These are phyloP conservation scores for Enteromius trimaculatus DNA, from an alignment of 2,797 vertebrate species.

Conservation along the genomic window DNA sequence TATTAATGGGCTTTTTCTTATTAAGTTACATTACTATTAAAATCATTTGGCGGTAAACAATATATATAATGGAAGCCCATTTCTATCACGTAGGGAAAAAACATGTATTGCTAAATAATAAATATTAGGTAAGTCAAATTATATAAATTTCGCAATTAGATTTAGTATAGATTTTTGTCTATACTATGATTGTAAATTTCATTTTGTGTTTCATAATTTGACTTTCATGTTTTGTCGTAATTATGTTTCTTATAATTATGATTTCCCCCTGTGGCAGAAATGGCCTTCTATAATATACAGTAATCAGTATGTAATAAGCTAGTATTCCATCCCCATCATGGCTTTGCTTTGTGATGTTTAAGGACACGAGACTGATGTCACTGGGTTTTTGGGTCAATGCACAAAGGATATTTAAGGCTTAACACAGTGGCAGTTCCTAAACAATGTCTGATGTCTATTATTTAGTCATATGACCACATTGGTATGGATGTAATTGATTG, in stretches of 20 bases:
- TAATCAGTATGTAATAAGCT: neutral
- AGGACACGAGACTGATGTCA: neutral
- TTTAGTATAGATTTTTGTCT: neutral
- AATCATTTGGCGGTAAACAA: neutral
- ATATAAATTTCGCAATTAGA: neutral
- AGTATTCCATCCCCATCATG: neutral
- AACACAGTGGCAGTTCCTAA: constrained; percentile 14
- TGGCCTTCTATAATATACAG: neutral
- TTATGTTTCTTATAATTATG: neutral
- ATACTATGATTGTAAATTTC: neutral
- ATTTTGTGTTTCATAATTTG: neutral
- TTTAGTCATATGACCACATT: constrained; percentile 6
- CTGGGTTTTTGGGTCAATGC: constrained; percentile 19
- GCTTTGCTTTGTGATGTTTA: neutral
- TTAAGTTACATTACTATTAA: neutral
- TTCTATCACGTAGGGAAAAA: neutral
- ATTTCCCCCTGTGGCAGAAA: neutral
- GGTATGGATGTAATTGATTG: constrained; percentile 24
- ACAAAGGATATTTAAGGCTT: constrained; percentile 23
- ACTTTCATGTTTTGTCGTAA: neutral
- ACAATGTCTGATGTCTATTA: constrained; percentile 12
- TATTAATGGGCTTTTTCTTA: neutral
- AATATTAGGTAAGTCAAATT: neutral
- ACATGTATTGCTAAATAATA: neutral
- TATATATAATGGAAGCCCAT: neutral